A percentile compares a stretch with the other conserved stretches of the same genome.
Evolutionary conservation across 1,140 invertebrate species (phyloP).

Genomic region (Neodiprion virginianus): DNA sequence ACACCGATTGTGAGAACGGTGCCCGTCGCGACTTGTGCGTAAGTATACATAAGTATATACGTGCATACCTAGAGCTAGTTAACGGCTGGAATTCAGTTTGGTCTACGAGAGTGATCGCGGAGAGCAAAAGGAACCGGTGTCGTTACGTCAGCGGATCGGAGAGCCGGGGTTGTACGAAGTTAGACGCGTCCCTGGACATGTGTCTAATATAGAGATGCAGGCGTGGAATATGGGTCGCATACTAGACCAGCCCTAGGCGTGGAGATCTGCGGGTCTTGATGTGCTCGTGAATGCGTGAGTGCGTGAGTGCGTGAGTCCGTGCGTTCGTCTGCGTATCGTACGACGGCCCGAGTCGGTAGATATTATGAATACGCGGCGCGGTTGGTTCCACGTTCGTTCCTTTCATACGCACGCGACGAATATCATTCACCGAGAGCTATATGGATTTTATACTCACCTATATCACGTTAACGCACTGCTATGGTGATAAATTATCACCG

Average conservation of each 20-base stretch:
- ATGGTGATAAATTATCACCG: too few species aligned
- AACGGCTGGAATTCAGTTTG: too few species aligned
- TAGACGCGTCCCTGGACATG: conserved; percentile 36
- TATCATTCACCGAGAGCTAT: too few species aligned
- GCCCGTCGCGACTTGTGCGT: too few species aligned
- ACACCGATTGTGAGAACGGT: too few species aligned
- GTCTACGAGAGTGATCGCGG: too few species aligned
- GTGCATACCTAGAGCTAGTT: neutral
- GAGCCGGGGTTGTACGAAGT: neutral
- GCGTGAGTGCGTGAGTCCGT: conserved; percentile 20
- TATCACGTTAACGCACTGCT: too few species aligned
- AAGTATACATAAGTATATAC: neutral
- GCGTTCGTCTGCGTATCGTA: conserved; percentile 29
- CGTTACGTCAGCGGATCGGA: neutral
- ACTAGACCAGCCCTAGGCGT: conserved; percentile 38
- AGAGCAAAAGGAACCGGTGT: too few species aligned
- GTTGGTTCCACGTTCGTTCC: neutral
- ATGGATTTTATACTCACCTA: too few species aligned
- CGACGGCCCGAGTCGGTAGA: conserved; percentile 33
- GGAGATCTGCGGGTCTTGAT: too few species aligned
- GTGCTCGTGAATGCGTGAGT: conserved; percentile 1
- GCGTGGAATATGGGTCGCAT: conserved; percentile 48
- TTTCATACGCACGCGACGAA: too few species aligned
- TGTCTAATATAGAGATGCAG: conserved; percentile 46
- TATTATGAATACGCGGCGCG: conserved; percentile 6